Percentiles rank a stretch among this genome's conserved stretches.
Conservation (phyloP, 2,797 vertebrate species). For the Liparis tanakae region DNA sequence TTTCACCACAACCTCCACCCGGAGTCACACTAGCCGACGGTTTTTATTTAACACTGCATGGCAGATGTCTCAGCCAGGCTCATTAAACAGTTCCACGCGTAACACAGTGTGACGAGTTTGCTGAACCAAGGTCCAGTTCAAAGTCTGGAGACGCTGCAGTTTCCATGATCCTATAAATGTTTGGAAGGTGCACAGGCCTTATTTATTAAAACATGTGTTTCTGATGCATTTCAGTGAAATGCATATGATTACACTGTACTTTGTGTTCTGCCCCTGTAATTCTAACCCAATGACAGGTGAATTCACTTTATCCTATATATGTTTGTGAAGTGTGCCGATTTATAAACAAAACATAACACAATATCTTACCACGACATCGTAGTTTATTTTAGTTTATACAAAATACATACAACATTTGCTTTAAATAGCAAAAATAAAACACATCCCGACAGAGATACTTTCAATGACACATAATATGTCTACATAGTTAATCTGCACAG, state of each 20-base stretch:
- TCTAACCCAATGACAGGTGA: neutral
- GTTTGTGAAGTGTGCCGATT: neutral
- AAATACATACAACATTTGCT: constrained; percentile 69
- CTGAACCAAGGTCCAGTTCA: neutral
- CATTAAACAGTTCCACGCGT: neutral
- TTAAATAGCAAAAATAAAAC: constrained; percentile 65
- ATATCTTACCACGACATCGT: constrained; percentile 56
- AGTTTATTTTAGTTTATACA: constrained; percentile 69
- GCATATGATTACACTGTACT: neutral
- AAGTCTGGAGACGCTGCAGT: neutral
- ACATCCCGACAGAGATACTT: constrained; percentile 78
- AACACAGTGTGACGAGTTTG: neutral
- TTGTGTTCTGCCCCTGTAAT: neutral
- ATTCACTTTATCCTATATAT: neutral
- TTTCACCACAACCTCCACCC: constrained; percentile 18
- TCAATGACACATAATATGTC: constrained; percentile 69
- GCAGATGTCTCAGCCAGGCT: neutral
- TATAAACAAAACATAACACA: constrained; percentile 21
- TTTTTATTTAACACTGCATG: neutral
- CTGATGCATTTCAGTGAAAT: neutral
- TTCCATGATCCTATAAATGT: neutral
- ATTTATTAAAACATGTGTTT: neutral
- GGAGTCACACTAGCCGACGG: neutral
- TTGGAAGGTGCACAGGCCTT: neutral
- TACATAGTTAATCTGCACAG: constrained; percentile 78